Evolutionary conservation across 2,113 vertebrate species (phyloP).

Genomic region (Xenopus borealis): DNA sequence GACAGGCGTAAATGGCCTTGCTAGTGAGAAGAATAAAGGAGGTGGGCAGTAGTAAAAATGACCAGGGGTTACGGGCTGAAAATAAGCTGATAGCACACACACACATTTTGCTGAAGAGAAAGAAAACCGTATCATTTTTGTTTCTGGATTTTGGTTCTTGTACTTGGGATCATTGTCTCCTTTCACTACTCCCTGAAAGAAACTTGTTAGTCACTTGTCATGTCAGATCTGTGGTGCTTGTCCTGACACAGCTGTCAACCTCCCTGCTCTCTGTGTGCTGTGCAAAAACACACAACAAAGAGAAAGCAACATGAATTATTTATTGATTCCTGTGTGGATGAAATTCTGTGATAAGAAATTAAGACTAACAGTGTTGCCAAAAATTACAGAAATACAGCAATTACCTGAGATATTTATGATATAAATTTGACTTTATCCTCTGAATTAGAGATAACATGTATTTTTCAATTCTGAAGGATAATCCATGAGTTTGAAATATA

Average conservation of each 20-base stretch:
- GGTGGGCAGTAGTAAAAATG: constrained; percentile 72
- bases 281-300: constrained; percentile 74
- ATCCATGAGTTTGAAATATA: too few species aligned
- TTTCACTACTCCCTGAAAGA: constrained; percentile 67
- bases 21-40: constrained; percentile 82
- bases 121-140: constrained; percentile 63
- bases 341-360: constrained; percentile 78
- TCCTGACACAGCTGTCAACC: constrained; percentile 82
- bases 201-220: constrained; percentile 84
- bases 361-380: constrained; percentile 69
- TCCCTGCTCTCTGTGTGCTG: constrained; percentile 65
- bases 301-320: constrained; percentile 78
- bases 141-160: constrained; percentile 40
- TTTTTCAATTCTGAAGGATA: not conserved
- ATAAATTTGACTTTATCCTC: not conserved
- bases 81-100: constrained; percentile 72
- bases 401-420: not conserved
- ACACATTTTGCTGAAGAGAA: constrained; percentile 69
- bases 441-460: not conserved
- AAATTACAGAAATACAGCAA: constrained; percentile 38
- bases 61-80: constrained; percentile 72
- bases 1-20: constrained; percentile 91
- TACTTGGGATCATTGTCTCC: constrained; percentile 70
- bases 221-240: constrained; percentile 75
- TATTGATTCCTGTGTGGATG: constrained; percentile 69